Conservation (phyloP, 2,888 invertebrate genomes). For the Hyles lineata region DNA sequence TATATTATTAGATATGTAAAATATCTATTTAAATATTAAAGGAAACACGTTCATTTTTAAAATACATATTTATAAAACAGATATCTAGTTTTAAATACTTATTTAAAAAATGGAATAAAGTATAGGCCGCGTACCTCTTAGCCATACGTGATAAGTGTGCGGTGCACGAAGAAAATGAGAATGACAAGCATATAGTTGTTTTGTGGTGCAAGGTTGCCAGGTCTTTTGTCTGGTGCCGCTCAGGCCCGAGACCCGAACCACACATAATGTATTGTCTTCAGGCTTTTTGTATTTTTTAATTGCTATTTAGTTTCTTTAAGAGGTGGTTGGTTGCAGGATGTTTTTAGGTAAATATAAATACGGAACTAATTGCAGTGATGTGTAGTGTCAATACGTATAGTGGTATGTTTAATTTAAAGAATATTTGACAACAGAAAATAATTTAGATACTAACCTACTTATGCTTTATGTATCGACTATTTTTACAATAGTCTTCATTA, state of each 20-base stretch:
- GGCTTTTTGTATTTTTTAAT: not conserved
- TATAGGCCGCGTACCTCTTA: slow-evolving; percentile 36
- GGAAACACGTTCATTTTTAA: too few species aligned
- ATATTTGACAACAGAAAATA: too few species aligned
- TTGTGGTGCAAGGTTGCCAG: slow-evolving; percentile 51
- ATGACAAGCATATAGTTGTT: slow-evolving; percentile 72
- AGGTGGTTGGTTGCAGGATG: not conserved
- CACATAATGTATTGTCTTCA: slow-evolving; percentile 12
- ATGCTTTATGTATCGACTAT: too few species aligned
- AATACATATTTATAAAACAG: not conserved
- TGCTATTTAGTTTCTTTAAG: not conserved
- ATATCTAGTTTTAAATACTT: not conserved
- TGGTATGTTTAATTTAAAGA: too few species aligned
- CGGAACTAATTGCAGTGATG: too few species aligned
- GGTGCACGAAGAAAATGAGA: slow-evolving; percentile 71
- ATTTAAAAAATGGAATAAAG: not conserved
- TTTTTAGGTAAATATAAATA: not conserved
- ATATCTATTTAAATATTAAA: too few species aligned
- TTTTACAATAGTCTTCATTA: too few species aligned
- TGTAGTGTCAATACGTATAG: too few species aligned
- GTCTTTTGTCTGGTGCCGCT: slow-evolving; percentile 30
- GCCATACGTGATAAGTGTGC: slow-evolving; percentile 56
- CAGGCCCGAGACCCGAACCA: not conserved
- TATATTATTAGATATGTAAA: too few species aligned
- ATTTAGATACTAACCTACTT: too few species aligned